Conservation (phyloP, 2,797 vertebrate genomes). For the Semaprochilodus insignis region DNA sequence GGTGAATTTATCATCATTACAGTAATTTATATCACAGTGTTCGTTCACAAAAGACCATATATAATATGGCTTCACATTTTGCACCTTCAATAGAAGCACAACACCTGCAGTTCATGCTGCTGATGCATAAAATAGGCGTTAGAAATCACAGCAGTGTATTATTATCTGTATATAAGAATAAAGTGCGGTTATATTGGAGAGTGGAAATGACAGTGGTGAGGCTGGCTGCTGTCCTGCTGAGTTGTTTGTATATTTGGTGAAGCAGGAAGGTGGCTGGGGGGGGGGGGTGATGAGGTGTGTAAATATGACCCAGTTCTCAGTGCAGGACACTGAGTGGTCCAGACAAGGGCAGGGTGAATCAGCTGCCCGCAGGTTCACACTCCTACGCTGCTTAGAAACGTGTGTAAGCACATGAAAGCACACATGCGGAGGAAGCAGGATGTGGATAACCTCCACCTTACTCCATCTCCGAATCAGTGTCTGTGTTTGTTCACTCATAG, state of each 20-base stretch:
- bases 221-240: neutral
- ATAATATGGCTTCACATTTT: too few species aligned
- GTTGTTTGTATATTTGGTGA: constrained; percentile 3
- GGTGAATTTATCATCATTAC: too few species aligned
- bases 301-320: constrained; percentile 46
- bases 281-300: constrained; percentile 19
- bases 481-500: neutral
- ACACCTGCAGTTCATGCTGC: too few species aligned
- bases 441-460: constrained; percentile 1
- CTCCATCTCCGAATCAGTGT: neutral
- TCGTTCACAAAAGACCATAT: too few species aligned
- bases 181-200: neutral
- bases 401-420: constrained; percentile 35
- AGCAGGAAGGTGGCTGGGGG: too few species aligned
- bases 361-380: constrained; percentile 47
- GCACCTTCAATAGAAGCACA: too few species aligned
- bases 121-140: too few species aligned
- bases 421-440: constrained; percentile 2
- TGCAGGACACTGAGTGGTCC: constrained; percentile 40
- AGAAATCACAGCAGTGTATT: too few species aligned
- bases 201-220: neutral
- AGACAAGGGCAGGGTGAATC: constrained; percentile 57
- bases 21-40: too few species aligned
- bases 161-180: too few species aligned
- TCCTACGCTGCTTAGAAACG: constrained; percentile 33